These are phyloP conservation scores for Cyanoramphus novaezelandiae DNA, from an alignment of 2,113 vertebrate species.

Conservation along the genomic window DNA sequence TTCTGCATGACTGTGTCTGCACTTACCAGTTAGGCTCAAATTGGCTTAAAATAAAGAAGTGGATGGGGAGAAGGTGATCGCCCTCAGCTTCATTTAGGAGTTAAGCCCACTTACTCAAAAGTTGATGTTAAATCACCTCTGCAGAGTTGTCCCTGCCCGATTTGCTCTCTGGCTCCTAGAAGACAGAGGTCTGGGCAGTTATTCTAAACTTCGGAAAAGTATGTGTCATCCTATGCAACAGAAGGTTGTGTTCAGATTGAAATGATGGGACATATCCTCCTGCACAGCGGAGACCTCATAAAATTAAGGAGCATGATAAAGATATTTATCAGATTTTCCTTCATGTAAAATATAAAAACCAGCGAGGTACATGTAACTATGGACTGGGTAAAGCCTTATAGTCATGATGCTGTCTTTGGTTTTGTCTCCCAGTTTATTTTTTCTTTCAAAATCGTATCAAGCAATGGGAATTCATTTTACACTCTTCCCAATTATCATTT, in stretches of 20 bases:
- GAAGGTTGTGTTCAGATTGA: neutral
- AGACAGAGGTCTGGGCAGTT: neutral
- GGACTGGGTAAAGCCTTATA: neutral
- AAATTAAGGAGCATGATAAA: neutral
- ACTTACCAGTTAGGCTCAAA: neutral
- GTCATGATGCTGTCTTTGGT: neutral
- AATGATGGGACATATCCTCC: neutral
- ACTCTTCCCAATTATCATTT: neutral
- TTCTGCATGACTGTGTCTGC: conserved; percentile 36
- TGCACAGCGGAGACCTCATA: neutral
- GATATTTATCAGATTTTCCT: neutral
- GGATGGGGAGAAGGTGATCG: neutral
- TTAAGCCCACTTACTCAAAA: neutral
- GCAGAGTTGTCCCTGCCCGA: neutral
- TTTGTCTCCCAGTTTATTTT: neutral
- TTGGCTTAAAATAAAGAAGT: conserved; percentile 6
- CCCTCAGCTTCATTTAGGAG: neutral
- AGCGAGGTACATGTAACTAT: fast-evolving
- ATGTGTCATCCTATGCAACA: neutral
- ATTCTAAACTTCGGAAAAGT: neutral
- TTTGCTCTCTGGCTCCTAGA: neutral
- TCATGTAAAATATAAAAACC: neutral
- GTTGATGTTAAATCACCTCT: neutral
- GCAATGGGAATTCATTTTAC: neutral
- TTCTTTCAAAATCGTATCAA: neutral